These are phyloP conservation scores for Galago senegalensis DNA, from an alignment of 2,797 vertebrate species.

Conservation along the genomic window DNA sequence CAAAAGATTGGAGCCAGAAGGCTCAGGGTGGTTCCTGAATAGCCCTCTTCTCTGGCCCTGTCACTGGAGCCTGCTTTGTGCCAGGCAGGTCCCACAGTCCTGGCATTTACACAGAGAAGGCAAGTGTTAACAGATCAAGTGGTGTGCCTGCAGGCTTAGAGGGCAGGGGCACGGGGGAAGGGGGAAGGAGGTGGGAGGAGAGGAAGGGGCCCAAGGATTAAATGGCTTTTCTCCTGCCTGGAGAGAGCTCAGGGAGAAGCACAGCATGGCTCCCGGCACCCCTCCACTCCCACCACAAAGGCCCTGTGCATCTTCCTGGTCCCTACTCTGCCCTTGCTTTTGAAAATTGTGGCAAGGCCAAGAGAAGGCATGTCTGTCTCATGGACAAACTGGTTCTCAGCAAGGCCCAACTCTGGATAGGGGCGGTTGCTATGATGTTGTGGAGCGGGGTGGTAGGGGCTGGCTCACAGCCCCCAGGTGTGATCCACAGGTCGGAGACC, in stretches of 20 bases:
- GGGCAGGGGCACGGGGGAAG: background rate
- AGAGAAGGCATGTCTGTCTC: conserved; percentile 28
- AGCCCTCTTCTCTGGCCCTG: background rate
- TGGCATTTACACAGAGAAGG: background rate
- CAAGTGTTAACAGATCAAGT: background rate
- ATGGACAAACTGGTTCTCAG: background rate
- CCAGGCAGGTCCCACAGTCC: background rate
- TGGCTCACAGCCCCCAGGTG: background rate
- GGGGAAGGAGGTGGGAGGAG: background rate
- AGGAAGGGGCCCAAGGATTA: background rate
- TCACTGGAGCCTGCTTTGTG: background rate
- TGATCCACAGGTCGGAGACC: background rate
- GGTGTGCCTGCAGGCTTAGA: background rate
- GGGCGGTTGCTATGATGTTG: no score
- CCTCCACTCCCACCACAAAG: background rate
- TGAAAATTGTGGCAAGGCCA: conserved; percentile 8
- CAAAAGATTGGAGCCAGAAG: background rate
- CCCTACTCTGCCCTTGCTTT: background rate
- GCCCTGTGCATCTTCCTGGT: background rate
- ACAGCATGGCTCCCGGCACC: background rate
- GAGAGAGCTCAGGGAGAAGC: background rate
- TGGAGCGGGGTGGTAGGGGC: background rate
- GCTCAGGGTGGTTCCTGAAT: background rate
- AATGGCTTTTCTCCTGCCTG: background rate
- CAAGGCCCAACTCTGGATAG: background rate